A percentile compares a stretch with the other conserved stretches of the same genome.
Evolutionary conservation across 1,140 invertebrate species (phyloP).

Genomic region (Phymorhynchus buccinoides): DNA sequence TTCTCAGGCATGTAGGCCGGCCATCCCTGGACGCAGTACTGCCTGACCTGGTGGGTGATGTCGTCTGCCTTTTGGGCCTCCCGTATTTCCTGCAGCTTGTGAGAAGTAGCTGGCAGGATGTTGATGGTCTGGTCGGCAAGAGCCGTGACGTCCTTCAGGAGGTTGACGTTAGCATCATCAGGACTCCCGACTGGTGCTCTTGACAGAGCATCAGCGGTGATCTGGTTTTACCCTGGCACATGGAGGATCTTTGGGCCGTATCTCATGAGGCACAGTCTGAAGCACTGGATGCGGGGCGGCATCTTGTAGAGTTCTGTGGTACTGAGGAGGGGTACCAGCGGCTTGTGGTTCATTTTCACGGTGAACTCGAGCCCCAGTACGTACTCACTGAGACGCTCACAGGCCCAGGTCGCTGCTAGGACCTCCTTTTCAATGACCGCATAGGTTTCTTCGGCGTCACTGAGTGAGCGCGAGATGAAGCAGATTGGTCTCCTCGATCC

Average conservation of each 20-base stretch:
- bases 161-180: background rate
- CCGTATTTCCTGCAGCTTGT: conserved; percentile 1
- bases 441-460: conserved; percentile 72
- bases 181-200: conserved; percentile 18
- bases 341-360: conserved; percentile 67
- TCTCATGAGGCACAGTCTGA: conserved; percentile 46
- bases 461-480: conserved; percentile 51
- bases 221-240: conserved; percentile 47
- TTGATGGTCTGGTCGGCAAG: conserved; percentile 7
- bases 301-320: conserved; percentile 40
- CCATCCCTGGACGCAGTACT: conserved; percentile 14
- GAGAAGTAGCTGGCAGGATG: conserved; percentile 5
- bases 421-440: conserved; percentile 76
- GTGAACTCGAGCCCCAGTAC: conserved; percentile 68
- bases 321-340: conserved; percentile 58
- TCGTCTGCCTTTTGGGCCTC: conserved; percentile 7
- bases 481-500: conserved; percentile 42
- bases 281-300: conserved; percentile 47
- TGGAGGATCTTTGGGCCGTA: conserved; percentile 41
- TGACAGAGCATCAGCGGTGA: conserved; percentile 49
- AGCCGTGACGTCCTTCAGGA: conserved; percentile 9
- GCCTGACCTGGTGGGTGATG: background rate
- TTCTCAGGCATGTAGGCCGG: conserved; percentile 17
- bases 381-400: conserved; percentile 76
- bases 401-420: conserved; percentile 74